Evolutionary conservation across 2,888 invertebrate genomes (phyloP).

Genomic region (Hermaeophaga mercurialis): DNA sequence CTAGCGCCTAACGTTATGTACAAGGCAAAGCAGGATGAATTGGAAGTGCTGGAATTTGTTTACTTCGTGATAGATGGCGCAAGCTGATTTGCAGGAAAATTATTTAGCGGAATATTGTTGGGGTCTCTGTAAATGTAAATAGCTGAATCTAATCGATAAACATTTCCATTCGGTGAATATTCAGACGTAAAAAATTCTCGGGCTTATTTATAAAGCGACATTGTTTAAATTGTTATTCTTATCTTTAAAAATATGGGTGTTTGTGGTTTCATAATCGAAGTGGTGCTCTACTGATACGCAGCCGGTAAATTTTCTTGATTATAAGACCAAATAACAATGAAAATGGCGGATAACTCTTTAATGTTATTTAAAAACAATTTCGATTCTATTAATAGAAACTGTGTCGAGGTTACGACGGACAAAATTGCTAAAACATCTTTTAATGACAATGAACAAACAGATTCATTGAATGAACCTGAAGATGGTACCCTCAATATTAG

Average conservation of each 20-base stretch:
- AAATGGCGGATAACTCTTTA: constrained; percentile 46
- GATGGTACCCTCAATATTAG: constrained; percentile 32
- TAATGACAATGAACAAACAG: constrained; percentile 31
- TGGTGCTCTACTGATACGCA: neutral
- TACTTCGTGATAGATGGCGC: constrained; percentile 24
- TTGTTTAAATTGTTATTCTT: neutral
- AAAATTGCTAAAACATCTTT: constrained; percentile 21
- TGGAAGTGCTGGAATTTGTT: too few relatives aligned
- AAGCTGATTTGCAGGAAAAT: neutral
- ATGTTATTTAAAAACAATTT: constrained; percentile 44
- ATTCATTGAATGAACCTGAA: constrained; percentile 34
- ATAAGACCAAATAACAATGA: constrained; percentile 37
- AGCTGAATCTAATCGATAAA: constrained; percentile 34
- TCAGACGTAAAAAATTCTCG: constrained; percentile 28
- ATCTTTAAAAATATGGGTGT: constrained; percentile 11
- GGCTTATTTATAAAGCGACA: constrained; percentile 13
- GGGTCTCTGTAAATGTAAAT: constrained; percentile 25
- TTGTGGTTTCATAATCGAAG: constrained; percentile 10
- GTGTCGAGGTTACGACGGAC: constrained; percentile 39
- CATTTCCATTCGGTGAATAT: constrained; percentile 31
- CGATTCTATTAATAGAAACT: constrained; percentile 45
- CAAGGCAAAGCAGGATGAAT: too few relatives aligned
- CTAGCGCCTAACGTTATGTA: too few relatives aligned
- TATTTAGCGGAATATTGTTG: neutral
- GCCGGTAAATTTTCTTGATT: constrained; percentile 21